A percentile compares a stretch with the other conserved stretches of the same genome.
Evolutionary conservation across 2,888 invertebrate species (phyloP).

Genomic region (Erpobdella octoculata): DNA sequence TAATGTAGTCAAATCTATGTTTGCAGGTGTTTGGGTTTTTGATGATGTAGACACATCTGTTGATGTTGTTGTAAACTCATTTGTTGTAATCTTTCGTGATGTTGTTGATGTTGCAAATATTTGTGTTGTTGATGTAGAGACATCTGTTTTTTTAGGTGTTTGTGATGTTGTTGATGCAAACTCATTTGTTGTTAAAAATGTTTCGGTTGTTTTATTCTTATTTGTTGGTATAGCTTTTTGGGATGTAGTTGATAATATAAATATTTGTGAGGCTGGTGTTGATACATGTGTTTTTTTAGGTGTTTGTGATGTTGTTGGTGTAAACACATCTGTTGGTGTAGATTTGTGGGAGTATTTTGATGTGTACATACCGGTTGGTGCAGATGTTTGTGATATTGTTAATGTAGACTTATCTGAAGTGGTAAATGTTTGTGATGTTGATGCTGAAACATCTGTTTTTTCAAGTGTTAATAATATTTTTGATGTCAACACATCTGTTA

Average conservation of each 20-base stretch:
- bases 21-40: neutral
- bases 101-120: neutral
- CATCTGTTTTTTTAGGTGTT: neutral
- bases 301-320: neutral
- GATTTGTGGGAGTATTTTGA: neutral
- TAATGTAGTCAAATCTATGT: neutral
- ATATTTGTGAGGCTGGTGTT: neutral
- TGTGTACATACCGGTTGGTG: neutral
- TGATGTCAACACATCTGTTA: neutral
- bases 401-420: neutral
- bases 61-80: neutral
- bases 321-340: neutral
- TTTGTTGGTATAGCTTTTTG: neutral
- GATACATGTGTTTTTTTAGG: too few relatives aligned
- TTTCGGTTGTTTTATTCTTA: neutral
- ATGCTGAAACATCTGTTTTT: neutral
- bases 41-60: neutral
- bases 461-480: neutral
- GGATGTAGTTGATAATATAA: neutral
- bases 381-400: neutral
- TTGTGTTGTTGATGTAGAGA: neutral
- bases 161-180: neutral
- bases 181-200: neutral
- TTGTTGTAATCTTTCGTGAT: neutral
- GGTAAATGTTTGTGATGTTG: neutral